Evolutionary conservation across 2,113 vertebrate genomes (phyloP), one percentile per base, ranked within the genome.

Genomic region (Sciurus niger): DNA sequence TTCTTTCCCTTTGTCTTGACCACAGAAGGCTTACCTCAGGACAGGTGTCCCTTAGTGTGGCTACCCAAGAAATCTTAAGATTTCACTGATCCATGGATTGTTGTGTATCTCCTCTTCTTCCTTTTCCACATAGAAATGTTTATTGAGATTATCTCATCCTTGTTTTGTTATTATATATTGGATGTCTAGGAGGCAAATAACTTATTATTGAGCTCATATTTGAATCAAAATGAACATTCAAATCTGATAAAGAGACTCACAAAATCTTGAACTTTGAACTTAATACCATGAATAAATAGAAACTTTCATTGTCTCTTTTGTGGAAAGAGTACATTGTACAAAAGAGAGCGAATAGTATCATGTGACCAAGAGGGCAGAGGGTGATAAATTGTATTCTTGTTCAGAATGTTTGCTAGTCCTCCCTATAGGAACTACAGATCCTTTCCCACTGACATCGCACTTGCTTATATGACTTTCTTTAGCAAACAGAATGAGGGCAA

Each of bases 121-220:
- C 14, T 46, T 85, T 88, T 43, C 55, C n/a, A 80, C 24, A 0
- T 77, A 20, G 65, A 84, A 96, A 48, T 0, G 2, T n/a, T 88
- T 72, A 55, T 10, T 76, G 40, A 25, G 48, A 9, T n/a, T 55
- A 72, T 55, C 87, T 46, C 53, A 16, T 25, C 94, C 22, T 51
- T 60, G 7, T 82, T n/a, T 9, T 46, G 16, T 90, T 46, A 70
- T 37, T 55, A n/a, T 30, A 13, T 67, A 7, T 87, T 89, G 20
- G 32, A n/a, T 70, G 22, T 46, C 14, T 72, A 79, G 40, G 12
- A 4, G 4, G 7, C n/a, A 79, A 84, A 73, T 72, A 28, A 55
- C 12, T 87, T 92, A 24, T 73, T 63, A 73, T 73, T 90, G 93
- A 76, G 55, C 48, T 65, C 89, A 78, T 93, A 34, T 89, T 78